Evolutionary conservation across 2,888 invertebrate genomes (phyloP).

Genomic region (Stenodera caucasica): DNA sequence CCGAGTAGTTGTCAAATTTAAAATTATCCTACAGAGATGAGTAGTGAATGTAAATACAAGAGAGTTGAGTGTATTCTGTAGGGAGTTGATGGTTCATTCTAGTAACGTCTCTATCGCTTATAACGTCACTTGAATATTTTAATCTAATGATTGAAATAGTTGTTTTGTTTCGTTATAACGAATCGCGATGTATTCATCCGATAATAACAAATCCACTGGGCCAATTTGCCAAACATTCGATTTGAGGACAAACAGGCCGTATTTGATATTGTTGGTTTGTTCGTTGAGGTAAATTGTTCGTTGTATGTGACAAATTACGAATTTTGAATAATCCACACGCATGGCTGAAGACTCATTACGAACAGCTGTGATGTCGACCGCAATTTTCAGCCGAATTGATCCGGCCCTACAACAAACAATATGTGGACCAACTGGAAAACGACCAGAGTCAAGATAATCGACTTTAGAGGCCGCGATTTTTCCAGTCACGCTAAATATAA

Average conservation of each 20-base stretch:
- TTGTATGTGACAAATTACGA: slow-evolving; percentile 44
- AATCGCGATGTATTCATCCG: background rate
- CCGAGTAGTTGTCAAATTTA: background rate
- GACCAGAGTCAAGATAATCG: slow-evolving; percentile 12
- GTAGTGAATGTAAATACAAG: slow-evolving; percentile 1
- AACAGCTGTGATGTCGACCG: slow-evolving; percentile 31
- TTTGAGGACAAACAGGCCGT: slow-evolving; percentile 32
- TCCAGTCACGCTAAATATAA: too few species aligned
- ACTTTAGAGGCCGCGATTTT: slow-evolving; percentile 21
- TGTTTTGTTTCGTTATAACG: too few species aligned
- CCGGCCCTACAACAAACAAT: slow-evolving; percentile 6
- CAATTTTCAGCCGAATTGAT: slow-evolving; percentile 31
- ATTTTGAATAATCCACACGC: slow-evolving; percentile 46
- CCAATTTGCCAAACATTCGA: slow-evolving; percentile 26
- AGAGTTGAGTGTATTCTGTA: background rate
- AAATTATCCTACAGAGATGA: slow-evolving; percentile 1
- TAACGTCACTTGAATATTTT: background rate
- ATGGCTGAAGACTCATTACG: slow-evolving; percentile 36
- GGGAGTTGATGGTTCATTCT: background rate
- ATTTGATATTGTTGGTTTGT: slow-evolving; percentile 34
- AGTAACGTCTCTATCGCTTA: background rate
- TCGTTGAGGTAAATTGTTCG: slow-evolving; percentile 41
- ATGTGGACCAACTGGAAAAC: too few species aligned
- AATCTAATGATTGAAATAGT: too few species aligned
- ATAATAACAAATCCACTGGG: background rate